phyloP scores from a whole-genome alignment of 2,113 vertebrate genomes.

The Raja brachyura region DNA sequence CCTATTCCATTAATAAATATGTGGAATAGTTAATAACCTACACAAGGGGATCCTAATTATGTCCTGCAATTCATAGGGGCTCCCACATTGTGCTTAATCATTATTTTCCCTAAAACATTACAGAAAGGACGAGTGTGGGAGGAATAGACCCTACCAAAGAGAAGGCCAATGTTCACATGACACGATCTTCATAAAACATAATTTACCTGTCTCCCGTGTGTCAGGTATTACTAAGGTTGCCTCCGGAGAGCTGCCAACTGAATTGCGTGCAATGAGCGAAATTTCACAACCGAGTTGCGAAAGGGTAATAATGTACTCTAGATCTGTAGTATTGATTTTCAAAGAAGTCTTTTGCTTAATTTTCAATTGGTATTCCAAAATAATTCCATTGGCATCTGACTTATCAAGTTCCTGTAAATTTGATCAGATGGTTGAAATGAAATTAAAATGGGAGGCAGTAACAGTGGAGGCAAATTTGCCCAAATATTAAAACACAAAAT shows the following conservation, averaged over 20 bases:
- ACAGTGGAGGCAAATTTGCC: not conserved
- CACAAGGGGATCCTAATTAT: no score
- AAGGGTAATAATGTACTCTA: not conserved
- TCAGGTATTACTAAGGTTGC: constrained; percentile 56
- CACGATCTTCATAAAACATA: not conserved
- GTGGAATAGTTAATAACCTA: no score
- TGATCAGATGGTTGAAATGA: constrained; percentile 46
- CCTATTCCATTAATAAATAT: no score
- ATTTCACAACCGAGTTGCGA: constrained; percentile 55
- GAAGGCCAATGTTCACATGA: no score
- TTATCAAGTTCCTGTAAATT: constrained; percentile 54
- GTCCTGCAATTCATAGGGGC: no score
- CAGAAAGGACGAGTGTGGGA: no score
- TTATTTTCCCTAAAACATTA: no score
- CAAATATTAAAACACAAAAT: not conserved
- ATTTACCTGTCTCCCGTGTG: constrained; percentile 42
- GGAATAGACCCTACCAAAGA: no score
- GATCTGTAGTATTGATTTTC: not conserved
- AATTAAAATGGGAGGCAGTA: constrained; percentile 44
- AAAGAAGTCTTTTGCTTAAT: not conserved
- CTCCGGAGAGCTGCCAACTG: constrained; percentile 58
- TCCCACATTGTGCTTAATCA: no score
- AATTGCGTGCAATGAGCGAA: constrained; percentile 61
- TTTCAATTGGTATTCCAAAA: constrained; percentile 45
- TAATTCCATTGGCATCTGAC: constrained; percentile 66